A percentile compares a stretch with the other conserved stretches of the same genome.
These are phyloP conservation scores for Pinna nobilis DNA, from an alignment of 1,140 invertebrate species.

Conservation along the genomic window DNA sequence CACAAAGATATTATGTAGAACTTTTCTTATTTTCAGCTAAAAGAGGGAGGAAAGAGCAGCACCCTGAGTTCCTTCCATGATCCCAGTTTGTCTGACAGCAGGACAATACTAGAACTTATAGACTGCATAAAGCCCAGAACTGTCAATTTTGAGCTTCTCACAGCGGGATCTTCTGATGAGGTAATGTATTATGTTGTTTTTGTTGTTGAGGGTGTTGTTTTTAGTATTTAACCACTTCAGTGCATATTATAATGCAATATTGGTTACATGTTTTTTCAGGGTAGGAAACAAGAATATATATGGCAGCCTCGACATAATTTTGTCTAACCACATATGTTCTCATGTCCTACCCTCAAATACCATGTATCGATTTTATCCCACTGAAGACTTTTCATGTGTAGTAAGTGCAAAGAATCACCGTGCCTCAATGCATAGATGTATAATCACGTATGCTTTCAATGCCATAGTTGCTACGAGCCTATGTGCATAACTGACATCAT, in stretches of 20 bases:
- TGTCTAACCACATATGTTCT: too few relatives aligned
- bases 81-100: conserved; percentile 86
- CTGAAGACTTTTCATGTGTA: too few relatives aligned
- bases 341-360: too few relatives aligned
- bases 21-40: conserved; percentile 65
- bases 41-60: conserved; percentile 85
- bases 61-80: conserved; percentile 93
- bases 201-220: too few relatives aligned
- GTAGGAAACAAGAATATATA: neutral
- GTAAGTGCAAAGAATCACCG: too few relatives aligned
- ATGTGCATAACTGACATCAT: too few relatives aligned
- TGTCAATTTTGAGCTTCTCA: conserved; percentile 94
- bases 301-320: too few relatives aligned
- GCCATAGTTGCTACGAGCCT: too few relatives aligned
- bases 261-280: neutral
- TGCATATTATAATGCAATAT: neutral
- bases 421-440: too few relatives aligned
- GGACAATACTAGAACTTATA: conserved; percentile 95
- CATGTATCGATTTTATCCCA: too few relatives aligned
- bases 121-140: conserved; percentile 97
- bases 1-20: neutral
- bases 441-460: too few relatives aligned
- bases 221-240: too few relatives aligned
- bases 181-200: conserved; percentile 77
- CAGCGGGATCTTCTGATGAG: conserved; percentile 85